Conservation (phyloP, 2,888 invertebrate genomes). For the Hoplodrina ambigua region DNA sequence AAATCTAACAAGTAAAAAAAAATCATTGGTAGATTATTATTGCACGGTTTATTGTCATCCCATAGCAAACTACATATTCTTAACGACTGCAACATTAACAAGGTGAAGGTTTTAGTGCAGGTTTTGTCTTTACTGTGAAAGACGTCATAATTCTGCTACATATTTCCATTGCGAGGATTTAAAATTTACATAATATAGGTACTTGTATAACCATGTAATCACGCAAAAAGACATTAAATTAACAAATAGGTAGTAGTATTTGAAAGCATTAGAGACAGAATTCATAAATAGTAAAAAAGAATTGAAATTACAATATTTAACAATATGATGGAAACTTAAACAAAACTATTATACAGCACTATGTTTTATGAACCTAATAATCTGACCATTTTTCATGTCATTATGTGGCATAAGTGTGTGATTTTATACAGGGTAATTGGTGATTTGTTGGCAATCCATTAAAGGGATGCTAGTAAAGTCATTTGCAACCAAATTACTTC, state of each 20-base stretch:
- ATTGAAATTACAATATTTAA: conserved; percentile 17
- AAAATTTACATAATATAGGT: conserved; percentile 5
- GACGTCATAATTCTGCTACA: not conserved
- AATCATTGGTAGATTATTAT: not conserved
- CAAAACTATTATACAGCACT: conserved; percentile 8
- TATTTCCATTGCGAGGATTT: conserved; percentile 3
- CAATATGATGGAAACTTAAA: conserved; percentile 19
- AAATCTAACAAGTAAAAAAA: not conserved
- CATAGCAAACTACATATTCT: not conserved
- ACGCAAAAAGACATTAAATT: not conserved
- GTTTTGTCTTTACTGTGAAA: conserved; percentile 8
- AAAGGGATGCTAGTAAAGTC: too few relatives aligned
- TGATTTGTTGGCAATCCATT: too few relatives aligned
- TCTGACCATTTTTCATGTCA: conserved; percentile 1
- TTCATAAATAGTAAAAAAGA: conserved; percentile 6
- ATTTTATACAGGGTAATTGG: not conserved
- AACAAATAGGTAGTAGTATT: conserved; percentile 1
- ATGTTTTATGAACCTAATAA: conserved; percentile 19
- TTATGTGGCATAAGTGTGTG: conserved; percentile 24
- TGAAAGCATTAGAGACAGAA: not conserved
- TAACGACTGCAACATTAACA: conserved; percentile 24
- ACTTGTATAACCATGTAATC: not conserved
- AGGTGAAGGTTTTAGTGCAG: not conserved
- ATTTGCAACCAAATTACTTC: too few relatives aligned
- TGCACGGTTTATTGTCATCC: not conserved